Percentiles rank a stretch among this genome's conserved stretches.
phyloP scores from a whole-genome alignment of 2,797 vertebrate species.

The Halcyon smyrnensis region DNA sequence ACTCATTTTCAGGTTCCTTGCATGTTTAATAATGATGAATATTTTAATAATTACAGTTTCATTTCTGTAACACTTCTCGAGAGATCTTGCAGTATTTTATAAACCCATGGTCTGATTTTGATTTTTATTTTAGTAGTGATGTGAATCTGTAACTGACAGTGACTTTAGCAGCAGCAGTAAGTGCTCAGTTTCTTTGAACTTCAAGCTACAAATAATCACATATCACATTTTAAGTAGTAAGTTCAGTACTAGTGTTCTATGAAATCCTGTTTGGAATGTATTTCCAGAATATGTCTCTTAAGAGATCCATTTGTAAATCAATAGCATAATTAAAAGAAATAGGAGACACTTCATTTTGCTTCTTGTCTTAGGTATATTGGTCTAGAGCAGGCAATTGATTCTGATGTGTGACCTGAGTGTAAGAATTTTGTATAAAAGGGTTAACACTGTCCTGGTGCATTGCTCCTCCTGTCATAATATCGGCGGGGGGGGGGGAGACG shows the following conservation, averaged over 20 bases:
- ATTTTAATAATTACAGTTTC: not conserved
- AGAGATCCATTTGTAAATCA: not conserved
- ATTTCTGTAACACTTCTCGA: not conserved
- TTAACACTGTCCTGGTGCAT: not conserved
- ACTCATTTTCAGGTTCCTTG: not conserved
- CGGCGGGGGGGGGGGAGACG: no score
- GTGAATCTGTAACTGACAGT: not conserved
- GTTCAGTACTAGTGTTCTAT: not conserved
- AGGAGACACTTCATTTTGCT: not conserved
- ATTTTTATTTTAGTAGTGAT: not conserved
- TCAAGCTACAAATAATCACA: not conserved
- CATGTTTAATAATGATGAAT: not conserved
- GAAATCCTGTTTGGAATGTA: not conserved
- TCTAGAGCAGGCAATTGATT: not conserved
- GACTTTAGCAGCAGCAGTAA: not conserved
- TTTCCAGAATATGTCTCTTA: not conserved
- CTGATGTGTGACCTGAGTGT: not conserved
- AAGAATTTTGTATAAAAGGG: not conserved
- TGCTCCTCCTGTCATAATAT: not conserved
- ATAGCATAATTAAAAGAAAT: not conserved
- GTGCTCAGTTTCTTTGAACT: not conserved
- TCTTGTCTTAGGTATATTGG: not conserved
- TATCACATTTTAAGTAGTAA: not conserved
- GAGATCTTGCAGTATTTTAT: not conserved
- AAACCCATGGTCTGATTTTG: not conserved